These are phyloP conservation scores for Barnardius zonarius DNA, from an alignment of 2,113 vertebrate species.

Conservation along the genomic window DNA sequence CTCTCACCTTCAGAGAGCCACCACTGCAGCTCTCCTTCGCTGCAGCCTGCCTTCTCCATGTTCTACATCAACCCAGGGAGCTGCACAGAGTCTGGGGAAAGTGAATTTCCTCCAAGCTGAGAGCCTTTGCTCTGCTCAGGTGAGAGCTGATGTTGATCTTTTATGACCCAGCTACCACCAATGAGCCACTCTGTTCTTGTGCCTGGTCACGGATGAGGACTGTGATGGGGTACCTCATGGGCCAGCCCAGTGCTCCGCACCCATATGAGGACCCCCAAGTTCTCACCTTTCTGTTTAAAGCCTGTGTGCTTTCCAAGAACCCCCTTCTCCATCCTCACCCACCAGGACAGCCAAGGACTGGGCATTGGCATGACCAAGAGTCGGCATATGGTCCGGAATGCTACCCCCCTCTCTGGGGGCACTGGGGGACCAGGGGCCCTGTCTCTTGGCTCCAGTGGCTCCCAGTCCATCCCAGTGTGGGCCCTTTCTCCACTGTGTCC, in stretches of 20 bases:
- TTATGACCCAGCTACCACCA: neutral
- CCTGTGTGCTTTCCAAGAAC: neutral
- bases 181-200: neutral
- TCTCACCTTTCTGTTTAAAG: neutral
- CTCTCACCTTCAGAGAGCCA: too few relatives aligned
- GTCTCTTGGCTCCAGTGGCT: neutral
- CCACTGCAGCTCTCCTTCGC: neutral
- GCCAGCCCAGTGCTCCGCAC: too few relatives aligned
- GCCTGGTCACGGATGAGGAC: neutral
- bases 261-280: neutral
- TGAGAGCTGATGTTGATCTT: neutral
- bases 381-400: rapidly evolving
- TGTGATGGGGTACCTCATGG: too few relatives aligned
- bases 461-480: constrained; percentile 23
- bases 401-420: neutral
- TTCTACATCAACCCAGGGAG: neutral
- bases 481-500: constrained; percentile 48
- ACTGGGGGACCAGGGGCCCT: neutral
- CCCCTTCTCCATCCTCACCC: neutral
- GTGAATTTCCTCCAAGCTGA: neutral
- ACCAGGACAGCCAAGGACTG: neutral
- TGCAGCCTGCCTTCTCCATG: neutral
- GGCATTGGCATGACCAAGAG: neutral
- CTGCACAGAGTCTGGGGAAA: neutral
- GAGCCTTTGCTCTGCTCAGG: neutral